Evolutionary conservation across 2,888 invertebrate genomes (phyloP).

Genomic region (Ypsolopha scabrella): DNA sequence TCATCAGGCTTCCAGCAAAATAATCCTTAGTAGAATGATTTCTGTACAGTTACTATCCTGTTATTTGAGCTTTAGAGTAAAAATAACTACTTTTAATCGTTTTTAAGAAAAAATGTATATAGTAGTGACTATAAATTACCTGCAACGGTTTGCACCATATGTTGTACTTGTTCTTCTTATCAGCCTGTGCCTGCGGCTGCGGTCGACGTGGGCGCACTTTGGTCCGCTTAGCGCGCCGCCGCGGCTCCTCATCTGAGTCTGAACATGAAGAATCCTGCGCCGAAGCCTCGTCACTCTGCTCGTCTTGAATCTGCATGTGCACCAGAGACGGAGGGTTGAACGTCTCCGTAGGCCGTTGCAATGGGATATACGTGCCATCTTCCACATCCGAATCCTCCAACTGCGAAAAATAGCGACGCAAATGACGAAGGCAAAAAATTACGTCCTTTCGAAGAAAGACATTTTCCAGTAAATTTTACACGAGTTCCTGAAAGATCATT

Average conservation of each 20-base stretch:
- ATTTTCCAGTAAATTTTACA: background rate
- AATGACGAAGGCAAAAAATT: background rate
- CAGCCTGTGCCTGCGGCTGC: conserved; percentile 33
- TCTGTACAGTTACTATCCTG: no score
- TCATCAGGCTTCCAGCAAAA: no score
- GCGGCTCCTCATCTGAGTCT: conserved; percentile 72
- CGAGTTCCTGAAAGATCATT: background rate
- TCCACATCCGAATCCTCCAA: conserved; percentile 64
- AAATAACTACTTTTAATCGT: no score
- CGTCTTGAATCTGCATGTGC: conserved; percentile 69
- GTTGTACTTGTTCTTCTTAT: conserved; percentile 78
- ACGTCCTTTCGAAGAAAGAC: background rate
- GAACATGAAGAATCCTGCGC: conserved; percentile 59
- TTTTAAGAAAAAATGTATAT: no score
- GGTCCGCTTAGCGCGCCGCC: conserved; percentile 64
- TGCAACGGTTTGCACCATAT: conserved; percentile 78
- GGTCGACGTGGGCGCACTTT: conserved; percentile 45
- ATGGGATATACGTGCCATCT: conserved; percentile 67
- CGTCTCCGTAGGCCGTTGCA: conserved; percentile 62
- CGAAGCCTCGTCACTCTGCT: conserved; percentile 70
- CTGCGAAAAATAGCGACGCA: conserved; percentile 24
- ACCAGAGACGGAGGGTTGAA: conserved; percentile 62
- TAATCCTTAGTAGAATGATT: no score
- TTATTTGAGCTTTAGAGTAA: no score
- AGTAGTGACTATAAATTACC: conserved; percentile 21